phyloP scores from a whole-genome alignment of 2,797 vertebrate species.

The Spinus olivaceus region DNA sequence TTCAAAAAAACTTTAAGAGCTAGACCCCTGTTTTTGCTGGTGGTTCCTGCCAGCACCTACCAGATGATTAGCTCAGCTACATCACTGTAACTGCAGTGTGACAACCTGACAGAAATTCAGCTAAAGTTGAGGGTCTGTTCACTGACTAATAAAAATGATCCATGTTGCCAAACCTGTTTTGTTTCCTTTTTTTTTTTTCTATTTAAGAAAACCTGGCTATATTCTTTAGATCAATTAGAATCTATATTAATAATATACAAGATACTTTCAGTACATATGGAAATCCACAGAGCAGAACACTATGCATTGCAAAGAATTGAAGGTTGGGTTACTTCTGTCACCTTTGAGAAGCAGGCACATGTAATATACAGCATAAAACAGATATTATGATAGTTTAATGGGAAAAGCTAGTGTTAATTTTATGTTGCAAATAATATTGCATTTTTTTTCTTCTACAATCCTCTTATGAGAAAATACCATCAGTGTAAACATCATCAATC shows the following conservation, averaged over 20 bases:
- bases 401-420: neutral
- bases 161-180: neutral
- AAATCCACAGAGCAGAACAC: neutral
- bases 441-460: neutral
- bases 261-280: neutral
- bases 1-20: neutral
- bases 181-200: accelerated
- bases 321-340: neutral
- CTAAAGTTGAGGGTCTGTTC: neutral
- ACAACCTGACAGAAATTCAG: neutral
- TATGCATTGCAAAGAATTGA: neutral
- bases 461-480: neutral
- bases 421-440: neutral
- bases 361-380: neutral
- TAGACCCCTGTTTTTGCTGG: neutral
- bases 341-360: neutral
- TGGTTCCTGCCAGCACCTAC: neutral
- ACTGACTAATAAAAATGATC: neutral
- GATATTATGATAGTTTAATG: neutral
- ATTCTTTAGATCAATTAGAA: neutral
- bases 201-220: neutral
- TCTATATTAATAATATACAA: neutral
- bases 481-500: neutral
- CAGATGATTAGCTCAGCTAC: neutral
- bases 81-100: neutral